phyloP scores from a whole-genome alignment of 2,888 invertebrate genomes.

The Parasteatoda lunata region DNA sequence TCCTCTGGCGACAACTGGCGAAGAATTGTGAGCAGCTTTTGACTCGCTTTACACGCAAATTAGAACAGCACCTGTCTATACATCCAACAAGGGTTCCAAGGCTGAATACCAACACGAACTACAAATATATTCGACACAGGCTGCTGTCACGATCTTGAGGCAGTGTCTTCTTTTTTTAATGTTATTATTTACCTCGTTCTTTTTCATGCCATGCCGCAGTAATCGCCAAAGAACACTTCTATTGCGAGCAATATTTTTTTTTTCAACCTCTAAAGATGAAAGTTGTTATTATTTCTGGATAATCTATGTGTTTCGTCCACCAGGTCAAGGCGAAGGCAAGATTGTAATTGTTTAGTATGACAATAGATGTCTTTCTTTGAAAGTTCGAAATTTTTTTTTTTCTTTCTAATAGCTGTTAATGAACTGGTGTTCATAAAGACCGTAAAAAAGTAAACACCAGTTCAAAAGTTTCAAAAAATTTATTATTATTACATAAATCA shows the following conservation, averaged over 20 bases:
- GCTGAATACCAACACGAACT: constrained; percentile 57
- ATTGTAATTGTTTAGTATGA: not conserved
- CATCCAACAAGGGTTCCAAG: constrained; percentile 48
- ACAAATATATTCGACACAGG: constrained; percentile 28
- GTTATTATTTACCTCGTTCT: not conserved
- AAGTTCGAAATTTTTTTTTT: no score
- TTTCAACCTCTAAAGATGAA: not conserved
- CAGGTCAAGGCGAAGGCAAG: not conserved
- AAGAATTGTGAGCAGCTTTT: not conserved
- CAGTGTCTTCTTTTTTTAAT: not conserved
- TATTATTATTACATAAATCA: no score
- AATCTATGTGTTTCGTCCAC: not conserved
- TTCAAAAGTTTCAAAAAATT: no score
- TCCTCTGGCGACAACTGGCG: not conserved
- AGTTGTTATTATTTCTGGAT: not conserved
- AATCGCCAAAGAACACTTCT: no score
- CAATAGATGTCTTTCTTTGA: no score
- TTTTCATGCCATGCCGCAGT: no score
- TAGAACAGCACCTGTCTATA: constrained; percentile 52
- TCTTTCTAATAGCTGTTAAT: no score
- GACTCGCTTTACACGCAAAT: constrained; percentile 7
- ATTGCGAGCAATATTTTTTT: not conserved
- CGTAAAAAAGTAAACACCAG: no score
- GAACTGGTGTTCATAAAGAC: no score
- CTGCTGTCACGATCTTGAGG: constrained; percentile 31